Evolutionary conservation across 2,888 invertebrate genomes (phyloP), one percentile per base, ranked within the genome.

Genomic region (Shargacucullia verbasci): DNA sequence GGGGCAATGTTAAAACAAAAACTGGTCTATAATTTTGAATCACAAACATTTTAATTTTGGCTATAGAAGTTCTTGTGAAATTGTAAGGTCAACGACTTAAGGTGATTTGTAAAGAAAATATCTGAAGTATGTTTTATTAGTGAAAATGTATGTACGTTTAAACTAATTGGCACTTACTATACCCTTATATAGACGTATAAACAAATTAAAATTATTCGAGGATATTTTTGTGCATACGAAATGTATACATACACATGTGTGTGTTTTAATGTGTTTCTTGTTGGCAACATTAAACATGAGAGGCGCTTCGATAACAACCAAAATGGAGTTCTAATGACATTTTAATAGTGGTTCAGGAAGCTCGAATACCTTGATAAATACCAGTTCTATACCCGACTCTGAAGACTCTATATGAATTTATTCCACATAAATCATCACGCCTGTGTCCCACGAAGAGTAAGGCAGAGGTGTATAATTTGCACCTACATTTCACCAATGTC

Each of bases 301-400:
- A 54, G 44, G 40, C 29, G 56, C 53, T 54, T 58, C 72, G 85
- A 85, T 88, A 87, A 79, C 80, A 66, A 61, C 71, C 73, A 65
- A 82, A 84, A 84, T 82, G 83, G 80, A 62, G 69, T 59, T 62
- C 74, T 87, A 88, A 88, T 82, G 86, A 80, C 80, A 78, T 81
- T 88, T 88, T 87, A 85, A 88, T 87, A 85, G 85, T 79, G 76
- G 69, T 72, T 67, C 66, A 78, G 73, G 81, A 80, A 80, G 70
- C 75, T 75, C 75, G 79, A 80, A 76, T 59, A 72, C 53, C 64
- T 40, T 61, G 66, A 76, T 80, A 75, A 78, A 73, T 46, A 78
- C 59, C 61, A 65, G 65, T 65, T 74, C 49, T 55, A 59, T 68
- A 69, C 70, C 50, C 45, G 40, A 14, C n/a, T 27, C 35, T 29